Evolutionary conservation across 2,797 vertebrate species (phyloP).

Genomic region (Siniperca scherzeri): DNA sequence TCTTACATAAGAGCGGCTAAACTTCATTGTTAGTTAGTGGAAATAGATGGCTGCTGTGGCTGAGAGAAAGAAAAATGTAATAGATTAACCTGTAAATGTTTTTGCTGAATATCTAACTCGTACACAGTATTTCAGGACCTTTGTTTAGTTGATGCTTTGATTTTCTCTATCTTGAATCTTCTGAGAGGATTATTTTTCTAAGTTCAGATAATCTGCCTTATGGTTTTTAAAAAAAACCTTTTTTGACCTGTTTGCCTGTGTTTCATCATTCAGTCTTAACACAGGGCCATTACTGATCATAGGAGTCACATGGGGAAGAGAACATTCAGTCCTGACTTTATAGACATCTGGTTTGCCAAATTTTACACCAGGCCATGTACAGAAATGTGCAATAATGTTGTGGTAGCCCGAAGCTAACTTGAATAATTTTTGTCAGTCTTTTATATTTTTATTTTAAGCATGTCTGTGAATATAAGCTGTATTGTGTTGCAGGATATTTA

Average conservation of each 20-base stretch:
- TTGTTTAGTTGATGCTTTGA: slow-evolving; percentile 43
- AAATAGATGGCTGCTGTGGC: slow-evolving; percentile 10
- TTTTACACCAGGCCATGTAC: slow-evolving; percentile 54
- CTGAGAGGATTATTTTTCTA: slow-evolving; percentile 55
- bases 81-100: slow-evolving; percentile 17
- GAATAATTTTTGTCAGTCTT: slow-evolving; percentile 28
- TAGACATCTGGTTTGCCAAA: slow-evolving; percentile 78
- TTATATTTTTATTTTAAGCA: slow-evolving; percentile 67
- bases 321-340: slow-evolving; percentile 34
- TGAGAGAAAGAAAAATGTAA: neutral
- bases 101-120: slow-evolving; percentile 7
- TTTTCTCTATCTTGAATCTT: slow-evolving; percentile 47
- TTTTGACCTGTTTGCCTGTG: slow-evolving; percentile 45
- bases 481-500: slow-evolving; percentile 63
- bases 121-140: slow-evolving; percentile 24
- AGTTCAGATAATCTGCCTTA: slow-evolving; percentile 68
- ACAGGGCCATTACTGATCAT: slow-evolving; percentile 29
- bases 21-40: slow-evolving; percentile 1
- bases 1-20: slow-evolving; percentile 3
- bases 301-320: slow-evolving; percentile 21
- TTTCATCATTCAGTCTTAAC: slow-evolving; percentile 61
- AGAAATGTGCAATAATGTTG: slow-evolving; percentile 69
- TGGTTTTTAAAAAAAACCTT: slow-evolving; percentile 19
- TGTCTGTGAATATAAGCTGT: slow-evolving; percentile 60
- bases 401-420: slow-evolving; percentile 18